phyloP scores from a whole-genome alignment of 2,797 vertebrate species.

The Bradypodion ventrale region DNA sequence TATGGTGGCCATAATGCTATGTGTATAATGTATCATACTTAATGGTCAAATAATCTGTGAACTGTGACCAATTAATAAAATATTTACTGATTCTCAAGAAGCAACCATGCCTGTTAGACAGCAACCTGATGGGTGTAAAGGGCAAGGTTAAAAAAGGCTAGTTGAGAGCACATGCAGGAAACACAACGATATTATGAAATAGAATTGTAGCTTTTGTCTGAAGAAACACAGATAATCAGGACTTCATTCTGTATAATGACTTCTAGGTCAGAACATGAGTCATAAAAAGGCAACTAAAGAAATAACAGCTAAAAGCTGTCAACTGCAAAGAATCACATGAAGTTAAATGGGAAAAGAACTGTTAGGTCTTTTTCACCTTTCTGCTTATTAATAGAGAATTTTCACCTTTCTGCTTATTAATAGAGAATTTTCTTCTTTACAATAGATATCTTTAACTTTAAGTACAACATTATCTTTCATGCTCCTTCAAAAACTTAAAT shows the following conservation, averaged over 20 bases:
- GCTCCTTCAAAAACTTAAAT: constrained; percentile 33
- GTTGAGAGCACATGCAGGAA: constrained; percentile 28
- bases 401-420: constrained; percentile 29
- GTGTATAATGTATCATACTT: background rate
- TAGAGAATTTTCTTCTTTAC: constrained; percentile 18
- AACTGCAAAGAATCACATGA: constrained; percentile 16
- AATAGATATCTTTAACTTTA: constrained; percentile 22
- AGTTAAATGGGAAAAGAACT: background rate
- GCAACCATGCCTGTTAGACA: background rate
- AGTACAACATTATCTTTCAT: background rate
- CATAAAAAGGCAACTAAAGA: constrained; percentile 31
- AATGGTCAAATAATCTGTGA: background rate
- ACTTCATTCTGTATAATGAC: constrained; percentile 27
- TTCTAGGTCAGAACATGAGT: constrained; percentile 38
- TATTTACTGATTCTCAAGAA: background rate
- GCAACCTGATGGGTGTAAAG: background rate
- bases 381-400: constrained; percentile 30
- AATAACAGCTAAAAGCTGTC: constrained; percentile 32
- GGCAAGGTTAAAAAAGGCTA: background rate
- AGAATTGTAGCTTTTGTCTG: constrained; percentile 18
- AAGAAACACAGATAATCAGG: constrained; percentile 24
- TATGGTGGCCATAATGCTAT: background rate
- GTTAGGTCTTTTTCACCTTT: constrained; percentile 27
- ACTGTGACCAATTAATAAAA: background rate
- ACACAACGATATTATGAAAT: constrained; percentile 38